Evolutionary conservation across 2,797 vertebrate genomes (phyloP), one percentile per base, ranked within the genome.

Genomic region (Leptatherina wallacei): DNA sequence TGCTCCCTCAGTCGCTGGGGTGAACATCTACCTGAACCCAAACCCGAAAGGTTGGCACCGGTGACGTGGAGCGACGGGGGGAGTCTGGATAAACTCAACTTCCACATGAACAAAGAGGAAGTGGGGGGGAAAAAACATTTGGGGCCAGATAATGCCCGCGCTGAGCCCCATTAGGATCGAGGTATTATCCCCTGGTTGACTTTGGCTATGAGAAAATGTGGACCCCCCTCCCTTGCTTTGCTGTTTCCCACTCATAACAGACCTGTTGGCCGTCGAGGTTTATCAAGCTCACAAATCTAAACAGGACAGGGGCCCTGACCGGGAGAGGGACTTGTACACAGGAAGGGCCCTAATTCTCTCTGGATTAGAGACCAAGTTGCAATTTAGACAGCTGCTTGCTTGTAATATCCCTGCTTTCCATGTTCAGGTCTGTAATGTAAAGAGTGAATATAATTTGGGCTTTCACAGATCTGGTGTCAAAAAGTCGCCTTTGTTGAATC

Each of bases 201-300:
- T 90, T 93, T 92, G 92, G 89, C 90, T 57, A 91, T 94, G 91
- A 93, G 91, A 93, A 94, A 90, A 89, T 87, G 88, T 69, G 36
- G 18, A 22, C 69, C 49, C 71, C 74, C 54, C 73, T 36, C 77
- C 81, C 52, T 71, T 76, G 73, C 83, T 83, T 88, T 88, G 86
- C 85, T 58, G 70, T 92, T 90, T 91, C 92, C 91, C 91, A 93
- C 92, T 94, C 91, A 94, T 92, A 94, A 93, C 92, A 93, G 92
- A 94, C 94, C 93, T 94, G 93, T 92, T 92, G 91, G 93, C 93
- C 85, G 77, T 91, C 63, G 89, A 85, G 89, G 86, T 92, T 93
- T 94, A 95, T 95, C 93, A 90, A 87, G 87, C 91, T 94, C 91
- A 80, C 87, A 88, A 88, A 94, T 94, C 94, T 93, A 93, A 93